Conservation (phyloP, 2,797 vertebrate genomes). For the Bradypodion ventrale region DNA sequence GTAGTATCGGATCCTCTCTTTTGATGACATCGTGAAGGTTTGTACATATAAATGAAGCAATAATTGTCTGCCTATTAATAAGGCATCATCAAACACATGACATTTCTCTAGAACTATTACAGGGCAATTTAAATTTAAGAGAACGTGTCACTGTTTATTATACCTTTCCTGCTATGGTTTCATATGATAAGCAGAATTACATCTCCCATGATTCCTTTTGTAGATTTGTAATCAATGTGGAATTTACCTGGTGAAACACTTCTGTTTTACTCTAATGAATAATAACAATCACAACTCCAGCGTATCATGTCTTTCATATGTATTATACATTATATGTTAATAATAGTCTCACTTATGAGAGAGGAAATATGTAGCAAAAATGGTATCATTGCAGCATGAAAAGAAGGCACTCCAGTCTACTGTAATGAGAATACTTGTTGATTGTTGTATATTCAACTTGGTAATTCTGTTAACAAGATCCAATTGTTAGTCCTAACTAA, state of each 20-base stretch:
- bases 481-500: too few relatives aligned
- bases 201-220: slow-evolving; percentile 26
- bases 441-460: too few relatives aligned
- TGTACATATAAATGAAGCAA: neutral
- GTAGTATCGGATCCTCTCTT: neutral
- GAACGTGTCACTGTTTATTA: neutral
- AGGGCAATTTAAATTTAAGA: slow-evolving; percentile 15
- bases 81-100: neutral
- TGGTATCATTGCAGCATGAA: neutral
- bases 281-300: neutral
- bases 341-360: neutral
- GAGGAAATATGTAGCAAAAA: neutral
- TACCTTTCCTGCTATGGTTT: slow-evolving; percentile 30
- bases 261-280: neutral
- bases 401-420: neutral
- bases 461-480: too few relatives aligned
- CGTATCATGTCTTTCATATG: neutral
- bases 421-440: too few relatives aligned
- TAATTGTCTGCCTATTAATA: slow-evolving; percentile 11
- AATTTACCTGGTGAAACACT: neutral
- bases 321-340: neutral
- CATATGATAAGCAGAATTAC: slow-evolving; percentile 23
- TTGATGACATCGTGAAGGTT: neutral
- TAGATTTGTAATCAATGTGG: neutral
- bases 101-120: slow-evolving; percentile 10